phyloP scores from a whole-genome alignment of 2,113 vertebrate genomes.

The Edolisoma coerulescens region DNA sequence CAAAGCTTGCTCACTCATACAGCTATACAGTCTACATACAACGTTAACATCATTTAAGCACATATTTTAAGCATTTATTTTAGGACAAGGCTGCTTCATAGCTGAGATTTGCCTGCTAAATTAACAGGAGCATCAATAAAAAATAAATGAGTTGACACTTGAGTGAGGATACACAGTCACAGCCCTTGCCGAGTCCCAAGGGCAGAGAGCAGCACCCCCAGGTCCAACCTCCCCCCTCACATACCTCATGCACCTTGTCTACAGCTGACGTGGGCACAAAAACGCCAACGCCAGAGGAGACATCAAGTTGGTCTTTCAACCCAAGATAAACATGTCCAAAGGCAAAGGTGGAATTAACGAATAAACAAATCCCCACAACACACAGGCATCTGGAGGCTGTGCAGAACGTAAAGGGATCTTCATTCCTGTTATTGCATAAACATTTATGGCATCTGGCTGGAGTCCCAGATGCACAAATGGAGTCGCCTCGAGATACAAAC shows the following conservation, averaged over 20 bases:
- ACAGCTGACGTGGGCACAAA: background rate
- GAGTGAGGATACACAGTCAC: rapidly evolving
- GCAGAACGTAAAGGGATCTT: background rate
- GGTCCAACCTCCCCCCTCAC: background rate
- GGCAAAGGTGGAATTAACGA: background rate
- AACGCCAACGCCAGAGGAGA: rapidly evolving
- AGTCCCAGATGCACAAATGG: background rate
- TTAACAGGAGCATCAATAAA: background rate
- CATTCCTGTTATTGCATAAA: background rate
- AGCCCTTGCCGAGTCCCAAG: background rate
- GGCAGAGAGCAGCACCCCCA: background rate
- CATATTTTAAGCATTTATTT: rapidly evolving
- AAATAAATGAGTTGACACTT: background rate
- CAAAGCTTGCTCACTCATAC: background rate
- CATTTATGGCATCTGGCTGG: background rate
- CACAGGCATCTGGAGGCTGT: background rate
- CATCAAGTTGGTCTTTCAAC: background rate
- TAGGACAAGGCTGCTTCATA: background rate
- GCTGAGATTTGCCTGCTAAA: background rate
- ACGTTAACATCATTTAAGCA: background rate
- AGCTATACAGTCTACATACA: background rate
- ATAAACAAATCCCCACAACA: background rate
- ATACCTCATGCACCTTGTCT: background rate
- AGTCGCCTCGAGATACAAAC: background rate
- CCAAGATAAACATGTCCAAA: background rate